Evolutionary conservation across 2,888 invertebrate genomes (phyloP).

Genomic region (Diarsia brunnea): DNA sequence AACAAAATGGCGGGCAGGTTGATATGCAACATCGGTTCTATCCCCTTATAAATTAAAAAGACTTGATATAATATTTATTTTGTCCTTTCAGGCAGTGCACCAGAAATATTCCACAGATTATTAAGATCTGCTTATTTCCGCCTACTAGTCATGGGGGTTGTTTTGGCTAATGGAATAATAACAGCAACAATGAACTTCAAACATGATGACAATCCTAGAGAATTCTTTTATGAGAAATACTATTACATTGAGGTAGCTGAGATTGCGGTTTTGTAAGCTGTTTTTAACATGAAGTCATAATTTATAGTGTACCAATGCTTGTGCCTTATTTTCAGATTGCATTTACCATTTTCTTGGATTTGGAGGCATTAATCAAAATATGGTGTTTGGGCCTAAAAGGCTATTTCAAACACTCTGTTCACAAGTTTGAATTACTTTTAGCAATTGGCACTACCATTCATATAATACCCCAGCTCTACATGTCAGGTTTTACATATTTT

Average conservation of each 20-base stretch:
- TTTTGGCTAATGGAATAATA: slow-evolving; percentile 98
- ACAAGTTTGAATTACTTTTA: slow-evolving; percentile 98
- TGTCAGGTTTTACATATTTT: slow-evolving; percentile 98
- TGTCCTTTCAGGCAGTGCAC: slow-evolving; percentile 91
- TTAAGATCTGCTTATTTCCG: slow-evolving; percentile 98
- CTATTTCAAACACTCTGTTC: slow-evolving; percentile 98
- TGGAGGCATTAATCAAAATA: slow-evolving; percentile 99
- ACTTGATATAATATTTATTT: background rate
- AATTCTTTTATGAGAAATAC: slow-evolving; percentile 96
- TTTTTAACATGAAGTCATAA: background rate
- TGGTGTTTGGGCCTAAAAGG: slow-evolving; percentile 99
- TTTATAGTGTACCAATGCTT: background rate
- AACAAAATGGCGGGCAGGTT: too few relatives aligned
- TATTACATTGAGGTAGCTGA: slow-evolving; percentile 95
- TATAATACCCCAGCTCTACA: slow-evolving; percentile 97
- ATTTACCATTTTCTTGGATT: slow-evolving; percentile 98
- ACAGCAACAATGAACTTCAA: slow-evolving; percentile 99
- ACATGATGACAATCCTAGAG: slow-evolving; percentile 96
- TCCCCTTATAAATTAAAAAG: background rate
- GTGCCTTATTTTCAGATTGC: slow-evolving; percentile 92
- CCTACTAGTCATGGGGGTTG: slow-evolving; percentile 97
- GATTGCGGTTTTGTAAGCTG: background rate
- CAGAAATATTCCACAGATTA: slow-evolving; percentile 95
- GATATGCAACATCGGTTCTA: too few relatives aligned
- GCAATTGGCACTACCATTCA: slow-evolving; percentile 98